Conservation (phyloP, 1,140 invertebrate genomes). For the Microplitis demolitor region DNA sequence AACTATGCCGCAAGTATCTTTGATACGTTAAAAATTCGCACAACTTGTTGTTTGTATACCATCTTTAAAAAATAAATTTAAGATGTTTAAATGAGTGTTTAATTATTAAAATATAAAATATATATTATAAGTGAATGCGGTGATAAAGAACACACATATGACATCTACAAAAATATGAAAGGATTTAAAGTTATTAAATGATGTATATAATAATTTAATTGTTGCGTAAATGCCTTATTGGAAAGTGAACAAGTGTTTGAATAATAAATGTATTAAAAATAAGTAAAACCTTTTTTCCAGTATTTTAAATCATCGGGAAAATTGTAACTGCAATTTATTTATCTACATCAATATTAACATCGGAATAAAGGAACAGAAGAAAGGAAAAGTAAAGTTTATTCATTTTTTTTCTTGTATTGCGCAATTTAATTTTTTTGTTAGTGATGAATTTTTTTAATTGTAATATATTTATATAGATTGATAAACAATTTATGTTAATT, state of each 20-base stretch:
- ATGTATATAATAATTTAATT: conserved; percentile 8
- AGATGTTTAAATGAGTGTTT: background rate
- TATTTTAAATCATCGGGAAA: background rate
- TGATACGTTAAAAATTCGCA: conserved; percentile 1
- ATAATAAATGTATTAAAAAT: background rate
- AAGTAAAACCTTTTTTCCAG: background rate
- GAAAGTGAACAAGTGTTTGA: background rate
- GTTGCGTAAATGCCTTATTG: conserved; percentile 21
- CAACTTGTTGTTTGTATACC: conserved; percentile 1
- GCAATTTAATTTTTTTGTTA: too few species aligned
- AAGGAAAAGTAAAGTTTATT: too few species aligned
- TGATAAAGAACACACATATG: background rate
- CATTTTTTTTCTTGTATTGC: too few species aligned
- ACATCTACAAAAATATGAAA: background rate
- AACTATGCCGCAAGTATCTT: background rate
- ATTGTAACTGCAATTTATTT: background rate
- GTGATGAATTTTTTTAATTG: too few species aligned
- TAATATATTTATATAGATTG: too few species aligned
- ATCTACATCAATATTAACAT: too few species aligned
- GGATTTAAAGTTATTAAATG: background rate
- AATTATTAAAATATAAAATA: background rate
- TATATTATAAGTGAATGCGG: background rate
- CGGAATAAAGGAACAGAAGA: too few species aligned
- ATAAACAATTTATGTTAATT: too few species aligned
- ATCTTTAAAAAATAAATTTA: background rate